Evolutionary conservation across 37 sponge, comb jelly and placozoan species (phyloP), one percentile per base, ranked within the genome.

Genomic region (Amphimedon queenslandica): DNA sequence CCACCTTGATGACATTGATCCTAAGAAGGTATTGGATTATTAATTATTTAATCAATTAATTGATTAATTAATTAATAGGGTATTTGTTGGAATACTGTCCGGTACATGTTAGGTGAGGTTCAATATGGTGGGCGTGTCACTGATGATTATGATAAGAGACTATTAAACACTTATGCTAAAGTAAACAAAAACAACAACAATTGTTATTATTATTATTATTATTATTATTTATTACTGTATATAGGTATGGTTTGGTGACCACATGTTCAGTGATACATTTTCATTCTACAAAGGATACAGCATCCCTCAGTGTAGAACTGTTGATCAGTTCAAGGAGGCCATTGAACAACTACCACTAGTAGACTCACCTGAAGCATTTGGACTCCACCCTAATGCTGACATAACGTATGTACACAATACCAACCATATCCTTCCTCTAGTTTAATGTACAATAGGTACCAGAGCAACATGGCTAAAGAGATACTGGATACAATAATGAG

Each of bases 121-220:
- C 99, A 98, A 71, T 98, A 98, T 84, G 99, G 99, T 33, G 99
- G 99, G 33, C 79, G 99, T 32, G 99, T 98, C 55, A 98, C 99
- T 55, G 99, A 98, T 77, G 99, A 98, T 76, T 90, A 86, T 72
- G 99, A 98, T 77, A 98, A 98, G 72, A 67, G 82, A 40, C 89
- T 98, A 16, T 90, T 98, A 65, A 98, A 95, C 75, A 95, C 93
- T 0, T 98, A 72, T 67, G 79, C 88, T 57, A 94, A 95, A 84
- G 96, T 87, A 47, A 47, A 47, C 51, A 47, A 8, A 18, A 13
- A n/a, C n/a, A 47, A 47, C 13, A 47, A 33, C 28, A 10, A 23
- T 61, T 61, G 63, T 27, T 6, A 61, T 61, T 10, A 18, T 61
- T 61, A 27, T 27, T 21, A 6, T 21, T 29, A 16, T 16, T 21